A percentile compares a stretch with the other conserved stretches of the same genome.
Conservation (phyloP, 2,888 invertebrate species). For the Caenorhabditis wallacei region DNA sequence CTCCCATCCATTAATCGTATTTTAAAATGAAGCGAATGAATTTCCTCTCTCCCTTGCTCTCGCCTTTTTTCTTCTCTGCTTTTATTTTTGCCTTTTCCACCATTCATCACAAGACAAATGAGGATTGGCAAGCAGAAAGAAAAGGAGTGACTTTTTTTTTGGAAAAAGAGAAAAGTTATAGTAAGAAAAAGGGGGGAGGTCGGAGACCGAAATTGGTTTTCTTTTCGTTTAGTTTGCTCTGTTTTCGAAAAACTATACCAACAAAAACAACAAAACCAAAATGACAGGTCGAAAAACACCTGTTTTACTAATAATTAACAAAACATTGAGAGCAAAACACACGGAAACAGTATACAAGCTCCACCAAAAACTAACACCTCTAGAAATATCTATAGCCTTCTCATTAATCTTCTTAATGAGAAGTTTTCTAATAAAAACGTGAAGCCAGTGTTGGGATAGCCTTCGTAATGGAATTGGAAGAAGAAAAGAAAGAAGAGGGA, state of each 20-base stretch:
- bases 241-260: slow-evolving; percentile 9
- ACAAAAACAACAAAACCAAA: not conserved
- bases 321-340: not conserved
- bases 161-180: slow-evolving; percentile 47
- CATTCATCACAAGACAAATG: slow-evolving; percentile 63
- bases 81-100: slow-evolving; percentile 62
- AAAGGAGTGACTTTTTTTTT: slow-evolving; percentile 32
- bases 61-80: slow-evolving; percentile 31
- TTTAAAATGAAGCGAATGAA: slow-evolving; percentile 56
- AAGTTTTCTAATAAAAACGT: slow-evolving; percentile 55
- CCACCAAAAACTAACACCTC: not conserved
- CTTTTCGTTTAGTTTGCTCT: slow-evolving; percentile 14
- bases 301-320: not conserved
- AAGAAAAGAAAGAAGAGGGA: not conserved
- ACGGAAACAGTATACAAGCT: not conserved
- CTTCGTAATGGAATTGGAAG: slow-evolving; percentile 45
- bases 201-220: slow-evolving; percentile 50
- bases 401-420: slow-evolving; percentile 55
- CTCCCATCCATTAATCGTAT: slow-evolving; percentile 64
- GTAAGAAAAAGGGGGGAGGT: slow-evolving; percentile 43
- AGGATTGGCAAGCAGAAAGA: slow-evolving; percentile 50
- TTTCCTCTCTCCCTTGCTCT: slow-evolving; percentile 40
- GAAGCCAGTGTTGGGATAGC: slow-evolving; percentile 2
- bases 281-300: slow-evolving; percentile 9
- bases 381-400: not conserved